Conservation (phyloP, 1,140 invertebrate species). For the Gonatopus flavifemur region DNA sequence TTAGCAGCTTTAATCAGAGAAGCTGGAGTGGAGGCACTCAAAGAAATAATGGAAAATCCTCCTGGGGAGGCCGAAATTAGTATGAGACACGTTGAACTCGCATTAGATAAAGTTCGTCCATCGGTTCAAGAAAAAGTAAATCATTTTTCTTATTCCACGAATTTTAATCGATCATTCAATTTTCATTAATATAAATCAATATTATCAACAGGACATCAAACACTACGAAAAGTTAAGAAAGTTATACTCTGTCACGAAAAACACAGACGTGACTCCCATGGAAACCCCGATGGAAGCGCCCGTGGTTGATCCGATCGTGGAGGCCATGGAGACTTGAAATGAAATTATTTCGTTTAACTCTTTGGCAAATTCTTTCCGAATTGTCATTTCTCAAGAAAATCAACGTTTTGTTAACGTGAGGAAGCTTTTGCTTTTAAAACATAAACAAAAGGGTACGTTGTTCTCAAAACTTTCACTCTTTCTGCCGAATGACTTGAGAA, state of each 20-base stretch:
- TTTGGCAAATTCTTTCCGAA: too few species aligned
- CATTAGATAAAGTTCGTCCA: conserved; percentile 75
- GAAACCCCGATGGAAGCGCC: conserved; percentile 42
- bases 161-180: neutral
- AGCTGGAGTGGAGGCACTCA: conserved; percentile 76
- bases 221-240: conserved; percentile 65
- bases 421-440: too few species aligned
- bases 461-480: too few species aligned
- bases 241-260: conserved; percentile 58
- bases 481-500: too few species aligned
- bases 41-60: conserved; percentile 62
- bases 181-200: neutral
- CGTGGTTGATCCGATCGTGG: conserved; percentile 42
- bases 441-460: too few species aligned
- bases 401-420: too few species aligned
- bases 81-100: conserved; percentile 63
- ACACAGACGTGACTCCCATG: conserved; percentile 48
- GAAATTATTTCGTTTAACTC: too few species aligned
- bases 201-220: conserved; percentile 49
- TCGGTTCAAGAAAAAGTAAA: conserved; percentile 75
- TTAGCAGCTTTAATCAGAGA: conserved; percentile 83
- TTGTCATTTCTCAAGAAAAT: too few species aligned
- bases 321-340: conserved; percentile 57
- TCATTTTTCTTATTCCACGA: neutral
- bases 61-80: conserved; percentile 48